Conservation (phyloP, 2,113 vertebrate species). For the Synodontis membranacea region DNA sequence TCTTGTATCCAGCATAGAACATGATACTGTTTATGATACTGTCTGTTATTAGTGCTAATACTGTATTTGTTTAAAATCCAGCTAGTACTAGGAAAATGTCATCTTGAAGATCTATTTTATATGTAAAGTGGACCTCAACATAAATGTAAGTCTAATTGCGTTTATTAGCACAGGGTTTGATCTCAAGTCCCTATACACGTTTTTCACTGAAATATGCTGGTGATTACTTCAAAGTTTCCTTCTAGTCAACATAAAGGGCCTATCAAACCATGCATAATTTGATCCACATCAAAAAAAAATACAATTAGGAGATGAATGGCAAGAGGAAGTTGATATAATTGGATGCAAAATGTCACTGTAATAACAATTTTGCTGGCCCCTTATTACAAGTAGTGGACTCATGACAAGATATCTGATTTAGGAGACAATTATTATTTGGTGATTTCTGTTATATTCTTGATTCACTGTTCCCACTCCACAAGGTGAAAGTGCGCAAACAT, state of each 20-base stretch:
- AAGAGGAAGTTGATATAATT: conserved; percentile 63
- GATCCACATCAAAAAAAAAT: conserved; percentile 62
- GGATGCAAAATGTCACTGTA: conserved; percentile 63
- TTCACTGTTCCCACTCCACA: conserved; percentile 30
- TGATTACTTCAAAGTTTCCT: conserved; percentile 7
- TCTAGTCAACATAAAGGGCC: conserved; percentile 20
- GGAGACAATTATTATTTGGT: conserved; percentile 49
- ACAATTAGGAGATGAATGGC: conserved; percentile 71
- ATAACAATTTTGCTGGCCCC: conserved; percentile 61
- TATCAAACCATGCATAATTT: conserved; percentile 57
- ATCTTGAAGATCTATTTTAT: not conserved
- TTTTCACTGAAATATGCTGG: not conserved
- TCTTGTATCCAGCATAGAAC: not conserved
- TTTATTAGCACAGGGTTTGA: not conserved
- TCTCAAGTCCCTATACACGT: not conserved
- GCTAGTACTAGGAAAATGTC: not conserved
- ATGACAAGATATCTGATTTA: conserved; percentile 58
- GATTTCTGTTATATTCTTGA: conserved; percentile 48
- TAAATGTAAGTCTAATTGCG: not conserved
- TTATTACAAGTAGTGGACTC: conserved; percentile 55
- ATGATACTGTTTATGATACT: not conserved
- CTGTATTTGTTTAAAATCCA: not conserved
- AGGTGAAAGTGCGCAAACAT: conserved; percentile 42
- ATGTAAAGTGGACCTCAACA: not conserved
- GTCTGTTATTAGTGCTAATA: not conserved